Conservation (phyloP, 1,140 invertebrate genomes). For the Schlechtendalia chinensis region DNA sequence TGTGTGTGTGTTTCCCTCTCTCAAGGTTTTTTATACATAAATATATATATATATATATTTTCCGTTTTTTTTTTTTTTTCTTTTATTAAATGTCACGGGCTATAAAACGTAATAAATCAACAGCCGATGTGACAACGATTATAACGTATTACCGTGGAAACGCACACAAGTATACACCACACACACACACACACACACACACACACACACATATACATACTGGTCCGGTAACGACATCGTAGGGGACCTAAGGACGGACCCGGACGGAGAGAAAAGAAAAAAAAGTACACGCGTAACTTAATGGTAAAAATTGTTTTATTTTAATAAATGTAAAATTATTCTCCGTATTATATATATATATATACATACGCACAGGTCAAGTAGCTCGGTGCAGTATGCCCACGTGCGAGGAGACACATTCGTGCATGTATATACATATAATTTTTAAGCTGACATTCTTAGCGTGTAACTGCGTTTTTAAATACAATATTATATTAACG, state of each 20-base stretch:
- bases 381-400: conserved; percentile 6
- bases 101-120: conserved; percentile 37
- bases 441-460: conserved; percentile 13
- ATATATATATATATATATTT: too few relatives aligned
- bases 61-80: conserved; percentile 6
- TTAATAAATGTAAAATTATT: conserved; percentile 38
- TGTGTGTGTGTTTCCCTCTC: neutral
- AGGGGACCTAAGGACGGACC: too few relatives aligned
- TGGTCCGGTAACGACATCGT: neutral
- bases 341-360: neutral
- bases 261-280: neutral
- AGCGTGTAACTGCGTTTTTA: neutral
- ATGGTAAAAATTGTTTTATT: neutral
- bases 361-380: too few relatives aligned
- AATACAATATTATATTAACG: neutral
- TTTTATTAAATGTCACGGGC: conserved; percentile 37
- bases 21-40: conserved; percentile 27
- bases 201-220: neutral
- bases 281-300: neutral
- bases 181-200: neutral
- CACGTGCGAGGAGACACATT: conserved; percentile 13
- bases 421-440: neutral
- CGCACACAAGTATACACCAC: conserved; percentile 12
- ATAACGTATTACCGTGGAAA: conserved; percentile 46
- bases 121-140: conserved; percentile 42